A percentile compares a stretch with the other conserved stretches of the same genome.
Conservation (phyloP, 1,140 invertebrate genomes). For the Drosophila kurseongensis region DNA sequence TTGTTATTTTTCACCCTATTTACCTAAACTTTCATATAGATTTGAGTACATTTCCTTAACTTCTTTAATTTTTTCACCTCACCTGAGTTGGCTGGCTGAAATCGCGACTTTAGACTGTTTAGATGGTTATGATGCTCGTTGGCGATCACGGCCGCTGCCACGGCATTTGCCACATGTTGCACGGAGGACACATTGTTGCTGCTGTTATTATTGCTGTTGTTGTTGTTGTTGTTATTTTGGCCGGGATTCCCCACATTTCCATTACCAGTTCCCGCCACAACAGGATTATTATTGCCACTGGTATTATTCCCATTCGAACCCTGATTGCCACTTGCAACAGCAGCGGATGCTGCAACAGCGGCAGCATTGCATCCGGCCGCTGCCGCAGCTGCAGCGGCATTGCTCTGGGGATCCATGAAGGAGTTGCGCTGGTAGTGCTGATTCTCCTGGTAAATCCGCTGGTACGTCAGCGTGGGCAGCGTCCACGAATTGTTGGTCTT, state of each 20-base stretch:
- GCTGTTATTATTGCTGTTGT: conserved; percentile 27
- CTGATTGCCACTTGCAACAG: conserved; percentile 17
- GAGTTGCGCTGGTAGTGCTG: conserved; percentile 72
- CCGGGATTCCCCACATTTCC: conserved; percentile 20
- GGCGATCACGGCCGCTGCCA: conserved; percentile 76
- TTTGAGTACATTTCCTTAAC: too few relatives aligned
- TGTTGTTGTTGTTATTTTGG: conserved; percentile 22
- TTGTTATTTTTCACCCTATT: too few relatives aligned
- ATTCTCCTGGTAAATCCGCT: conserved; percentile 77
- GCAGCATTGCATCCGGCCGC: conserved; percentile 23
- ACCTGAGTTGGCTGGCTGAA: conserved; percentile 74
- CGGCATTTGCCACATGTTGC: conserved; percentile 79
- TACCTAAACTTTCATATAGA: too few relatives aligned
- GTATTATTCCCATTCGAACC: conserved; percentile 7
- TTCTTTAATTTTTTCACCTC: conserved; percentile 1
- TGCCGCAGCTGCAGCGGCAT: conserved; percentile 36
- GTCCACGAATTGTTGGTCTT: conserved; percentile 83
- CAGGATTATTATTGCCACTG: conserved; percentile 19
- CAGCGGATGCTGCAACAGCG: conserved; percentile 32
- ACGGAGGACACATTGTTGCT: conserved; percentile 60
- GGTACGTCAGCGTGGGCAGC: conserved; percentile 73
- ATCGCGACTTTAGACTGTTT: conserved; percentile 74
- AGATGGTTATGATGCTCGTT: conserved; percentile 78
- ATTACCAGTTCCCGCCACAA: conserved; percentile 9
- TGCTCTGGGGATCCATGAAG: conserved; percentile 64